Percentiles rank a stretch among this genome's conserved stretches.
Conservation (phyloP, 2,797 vertebrate genomes). For the Macrochelys suwanniensis region DNA sequence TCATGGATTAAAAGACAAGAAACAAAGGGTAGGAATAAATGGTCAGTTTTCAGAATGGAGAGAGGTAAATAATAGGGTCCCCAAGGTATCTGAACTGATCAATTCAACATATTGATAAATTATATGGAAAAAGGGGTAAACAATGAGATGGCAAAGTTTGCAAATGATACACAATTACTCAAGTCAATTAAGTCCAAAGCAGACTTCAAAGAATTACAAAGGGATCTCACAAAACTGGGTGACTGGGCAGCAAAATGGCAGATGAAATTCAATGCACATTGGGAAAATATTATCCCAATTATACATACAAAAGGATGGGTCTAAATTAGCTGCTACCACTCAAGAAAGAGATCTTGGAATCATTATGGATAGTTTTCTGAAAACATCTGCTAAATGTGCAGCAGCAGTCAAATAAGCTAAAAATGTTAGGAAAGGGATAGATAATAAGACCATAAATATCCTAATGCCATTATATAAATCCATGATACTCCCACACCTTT, state of each 20-base stretch:
- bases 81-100: neutral
- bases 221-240: neutral
- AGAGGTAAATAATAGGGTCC: neutral
- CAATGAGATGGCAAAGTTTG: neutral
- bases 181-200: neutral
- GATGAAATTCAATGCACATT: neutral
- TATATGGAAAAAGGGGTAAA: neutral
- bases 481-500: neutral
- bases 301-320: neutral
- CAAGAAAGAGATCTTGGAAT: neutral
- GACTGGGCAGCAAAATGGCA: neutral
- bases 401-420: neutral
- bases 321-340: neutral
- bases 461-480: neutral
- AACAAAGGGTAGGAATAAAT: neutral
- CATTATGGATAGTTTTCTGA: neutral
- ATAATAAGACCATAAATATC: neutral
- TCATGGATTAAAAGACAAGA: neutral
- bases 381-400: neutral
- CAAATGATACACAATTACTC: neutral
- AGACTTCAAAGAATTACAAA: neutral
- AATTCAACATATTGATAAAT: neutral
- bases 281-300: neutral
- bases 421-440: neutral
- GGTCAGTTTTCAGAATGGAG: neutral